Evolutionary conservation across 2,797 vertebrate species (phyloP), one percentile per base, ranked within the genome.

Genomic region (Morus bassanus): DNA sequence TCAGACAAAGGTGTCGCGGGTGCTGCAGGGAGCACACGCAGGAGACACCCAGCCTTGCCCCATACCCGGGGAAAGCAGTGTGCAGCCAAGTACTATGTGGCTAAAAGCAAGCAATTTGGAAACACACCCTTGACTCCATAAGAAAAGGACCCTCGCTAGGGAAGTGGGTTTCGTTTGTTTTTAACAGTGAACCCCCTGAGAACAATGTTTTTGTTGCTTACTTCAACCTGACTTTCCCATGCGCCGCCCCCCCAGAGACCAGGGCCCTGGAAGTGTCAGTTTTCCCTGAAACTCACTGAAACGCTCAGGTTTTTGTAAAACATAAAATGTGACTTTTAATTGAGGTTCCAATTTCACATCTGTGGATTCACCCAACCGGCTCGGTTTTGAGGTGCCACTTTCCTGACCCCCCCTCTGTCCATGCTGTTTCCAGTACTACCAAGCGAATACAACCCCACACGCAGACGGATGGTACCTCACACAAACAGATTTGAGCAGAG

Each of bases 11-110:
- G 45, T 30, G 67, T 27, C 48, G 10, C 1, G 2, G 7, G 46
- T 21, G 18, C 4, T 63, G 12, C 39, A 30, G 54, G 11, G 30
- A 51, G 13, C 60, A 16, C 50, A 53, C 4, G 3, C 22, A 41
- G 39, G 45, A 59, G 11, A 64, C 50, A 8, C 3, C 61, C 78
- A 46, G 54, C 31, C 41, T 21, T 9, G 41, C 9, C 48, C 69
- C 57, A 25, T 0, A 13, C 11, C 82, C 0, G 1, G 27, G 51
- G 31, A 74, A 67, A 33, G 35, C n/a, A 31, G 37, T 35, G 30
- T 9, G 13, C 41, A 54, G 45, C 53, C 1, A 0, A 51, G n/a
- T 1, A n/a, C 30, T 11, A 18, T 0, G 0, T 1, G 15, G 21
- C 56, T 50, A 9, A 68, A 72, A n/a, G 17, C n/a, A 56, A 53